Evolutionary conservation across 2,888 invertebrate genomes (phyloP).

Genomic region (Julus scanicus): DNA sequence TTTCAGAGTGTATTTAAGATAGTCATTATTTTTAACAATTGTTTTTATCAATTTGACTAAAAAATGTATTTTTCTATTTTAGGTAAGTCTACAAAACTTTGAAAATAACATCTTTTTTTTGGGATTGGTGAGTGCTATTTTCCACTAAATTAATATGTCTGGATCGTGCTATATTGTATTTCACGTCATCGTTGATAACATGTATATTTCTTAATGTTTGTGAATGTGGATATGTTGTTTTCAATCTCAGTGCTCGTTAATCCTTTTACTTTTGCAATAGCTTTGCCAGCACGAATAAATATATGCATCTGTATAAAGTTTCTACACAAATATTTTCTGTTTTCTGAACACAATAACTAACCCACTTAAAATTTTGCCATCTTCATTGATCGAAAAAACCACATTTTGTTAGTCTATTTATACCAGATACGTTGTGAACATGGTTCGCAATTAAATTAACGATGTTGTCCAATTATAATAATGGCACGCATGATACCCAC

Average conservation of each 20-base stretch:
- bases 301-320: background rate
- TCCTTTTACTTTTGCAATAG: too few relatives aligned
- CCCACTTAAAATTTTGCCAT: background rate
- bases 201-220: background rate
- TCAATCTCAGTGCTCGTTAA: background rate
- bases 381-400: conserved; percentile 40
- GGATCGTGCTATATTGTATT: too few relatives aligned
- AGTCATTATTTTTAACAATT: too few relatives aligned
- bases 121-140: background rate
- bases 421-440: background rate
- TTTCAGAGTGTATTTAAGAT: too few relatives aligned
- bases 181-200: too few relatives aligned
- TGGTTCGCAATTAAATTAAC: conserved; percentile 45
- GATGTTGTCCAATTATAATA: conserved; percentile 47
- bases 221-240: background rate
- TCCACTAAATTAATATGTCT: too few relatives aligned
- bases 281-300: background rate
- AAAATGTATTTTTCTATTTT: background rate
- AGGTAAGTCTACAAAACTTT: background rate
- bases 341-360: background rate
- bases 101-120: background rate
- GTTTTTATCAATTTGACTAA: too few relatives aligned
- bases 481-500: conserved; percentile 40
- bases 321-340: background rate
- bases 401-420: conserved; percentile 30